These are phyloP conservation scores for Anthoscopus minutus DNA, from an alignment of 2,113 vertebrate species.

Conservation along the genomic window DNA sequence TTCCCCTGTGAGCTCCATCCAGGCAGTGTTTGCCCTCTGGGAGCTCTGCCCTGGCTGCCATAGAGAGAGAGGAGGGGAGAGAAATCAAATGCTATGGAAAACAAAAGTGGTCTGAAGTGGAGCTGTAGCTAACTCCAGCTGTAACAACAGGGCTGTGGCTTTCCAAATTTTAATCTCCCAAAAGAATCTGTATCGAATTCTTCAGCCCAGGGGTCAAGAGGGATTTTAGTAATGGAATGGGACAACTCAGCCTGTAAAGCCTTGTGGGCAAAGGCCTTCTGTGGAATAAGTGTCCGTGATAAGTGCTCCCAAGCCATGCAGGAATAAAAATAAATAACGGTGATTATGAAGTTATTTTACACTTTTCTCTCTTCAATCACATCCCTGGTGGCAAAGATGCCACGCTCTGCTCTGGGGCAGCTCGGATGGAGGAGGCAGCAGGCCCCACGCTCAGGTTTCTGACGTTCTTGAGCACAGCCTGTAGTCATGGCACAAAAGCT, in stretches of 20 bases:
- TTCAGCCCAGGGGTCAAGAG: conserved; percentile 13
- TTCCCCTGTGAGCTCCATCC: neutral
- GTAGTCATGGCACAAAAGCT: neutral
- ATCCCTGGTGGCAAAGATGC: neutral
- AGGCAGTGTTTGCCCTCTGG: neutral
- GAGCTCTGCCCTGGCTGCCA: neutral
- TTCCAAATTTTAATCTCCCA: conserved; percentile 49
- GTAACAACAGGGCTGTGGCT: conserved; percentile 32
- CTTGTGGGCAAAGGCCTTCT: neutral
- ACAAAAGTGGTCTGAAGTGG: neutral
- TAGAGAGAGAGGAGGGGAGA: neutral
- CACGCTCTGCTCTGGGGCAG: neutral
- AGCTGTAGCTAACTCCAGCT: conserved; percentile 42
- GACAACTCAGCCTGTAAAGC: neutral
- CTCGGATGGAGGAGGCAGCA: neutral
- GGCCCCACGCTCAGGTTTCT: neutral
- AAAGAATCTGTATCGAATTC: conserved; percentile 43
- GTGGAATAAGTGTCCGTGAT: neutral
- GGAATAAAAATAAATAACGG: neutral
- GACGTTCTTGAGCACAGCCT: neutral
- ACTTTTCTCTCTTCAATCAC: neutral
- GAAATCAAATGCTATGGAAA: conserved; percentile 45
- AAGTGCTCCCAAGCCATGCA: neutral
- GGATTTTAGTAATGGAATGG: conserved; percentile 11
- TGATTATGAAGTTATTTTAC: neutral